These are phyloP conservation scores for Lethrus apterus DNA, from an alignment of 1,140 invertebrate species.

Conservation along the genomic window DNA sequence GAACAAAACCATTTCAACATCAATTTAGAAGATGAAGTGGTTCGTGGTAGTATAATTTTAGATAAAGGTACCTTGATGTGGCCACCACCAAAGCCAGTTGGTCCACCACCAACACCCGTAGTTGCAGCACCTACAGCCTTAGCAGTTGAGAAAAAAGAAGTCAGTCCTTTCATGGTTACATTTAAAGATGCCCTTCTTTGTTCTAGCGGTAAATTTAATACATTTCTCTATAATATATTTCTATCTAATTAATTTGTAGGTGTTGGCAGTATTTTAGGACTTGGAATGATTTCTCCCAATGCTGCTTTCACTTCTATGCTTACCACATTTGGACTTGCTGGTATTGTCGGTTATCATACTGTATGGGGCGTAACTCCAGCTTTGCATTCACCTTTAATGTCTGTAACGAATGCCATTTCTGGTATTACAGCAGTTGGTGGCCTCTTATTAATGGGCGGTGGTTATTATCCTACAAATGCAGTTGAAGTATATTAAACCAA, in stretches of 20 bases:
- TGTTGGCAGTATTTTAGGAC: slow-evolving; percentile 57
- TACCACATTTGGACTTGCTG: slow-evolving; percentile 74
- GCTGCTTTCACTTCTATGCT: slow-evolving; percentile 80
- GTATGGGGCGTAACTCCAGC: slow-evolving; percentile 90
- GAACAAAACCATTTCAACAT: slow-evolving; percentile 72
- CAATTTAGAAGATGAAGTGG: slow-evolving; percentile 79
- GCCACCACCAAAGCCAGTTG: slow-evolving; percentile 64
- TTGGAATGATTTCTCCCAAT: slow-evolving; percentile 74
- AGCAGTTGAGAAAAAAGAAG: slow-evolving; percentile 40
- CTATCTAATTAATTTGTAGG: slow-evolving; percentile 41
- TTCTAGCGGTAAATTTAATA: slow-evolving; percentile 53
- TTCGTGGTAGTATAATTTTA: slow-evolving; percentile 72
- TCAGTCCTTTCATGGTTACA: slow-evolving; percentile 48
- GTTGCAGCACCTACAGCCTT: slow-evolving; percentile 42
- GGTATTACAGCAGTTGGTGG: slow-evolving; percentile 88
- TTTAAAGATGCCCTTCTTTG: slow-evolving; percentile 63
- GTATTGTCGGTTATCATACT: slow-evolving; percentile 83
- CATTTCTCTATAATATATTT: slow-evolving; percentile 5
- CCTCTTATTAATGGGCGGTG: slow-evolving; percentile 72
- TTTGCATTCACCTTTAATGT: slow-evolving; percentile 87
- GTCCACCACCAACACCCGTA: slow-evolving; percentile 43
- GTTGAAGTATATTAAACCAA: slow-evolving; percentile 46
- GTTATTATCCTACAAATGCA: slow-evolving; percentile 62
- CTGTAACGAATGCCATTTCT: slow-evolving; percentile 87
- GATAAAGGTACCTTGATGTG: slow-evolving; percentile 68